A percentile compares a stretch with the other conserved stretches of the same genome.
Evolutionary conservation across 2,113 vertebrate genomes (phyloP).

Genomic region (Oryctolagus cuniculus): mOryCun1.1 NC_091441.1:51155001-51155500

Average conservation of each 20-base stretch:
- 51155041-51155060: not conserved
- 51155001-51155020: not conserved
- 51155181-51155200: not conserved
- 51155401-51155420: not conserved
- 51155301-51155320: not conserved
- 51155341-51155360: not conserved
- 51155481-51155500: not conserved
- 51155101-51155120: not conserved
- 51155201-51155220: slow-evolving; percentile 45
- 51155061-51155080: not conserved
- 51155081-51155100: slow-evolving; percentile 2
- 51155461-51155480: not conserved
- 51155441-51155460: not conserved
- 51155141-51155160: not conserved
- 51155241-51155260: not conserved
- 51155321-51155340: not conserved
- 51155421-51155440: not conserved
- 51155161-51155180: not conserved
- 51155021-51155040: not conserved
- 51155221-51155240: slow-evolving; percentile 7
- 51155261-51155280: slow-evolving; percentile 2
- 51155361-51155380: not conserved
- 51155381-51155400: not conserved
- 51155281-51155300: slow-evolving; percentile 10
- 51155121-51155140: not conserved